phyloP scores from a whole-genome alignment of 1,140 invertebrate species.

The Battus philenor region DNA sequence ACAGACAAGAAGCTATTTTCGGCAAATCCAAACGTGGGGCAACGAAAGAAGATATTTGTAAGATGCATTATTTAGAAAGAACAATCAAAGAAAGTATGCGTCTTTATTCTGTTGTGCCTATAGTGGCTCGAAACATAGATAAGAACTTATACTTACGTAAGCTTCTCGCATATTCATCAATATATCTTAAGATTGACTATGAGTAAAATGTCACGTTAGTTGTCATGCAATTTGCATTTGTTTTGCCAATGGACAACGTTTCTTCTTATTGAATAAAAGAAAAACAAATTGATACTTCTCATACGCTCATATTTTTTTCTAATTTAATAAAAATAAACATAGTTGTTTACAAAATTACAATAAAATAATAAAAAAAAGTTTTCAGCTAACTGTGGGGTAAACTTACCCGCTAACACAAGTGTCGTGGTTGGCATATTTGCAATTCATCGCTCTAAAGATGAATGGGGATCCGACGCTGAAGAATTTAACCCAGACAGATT shows the following conservation, averaged over 20 bases:
- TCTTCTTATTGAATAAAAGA: too few species aligned
- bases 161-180: neutral
- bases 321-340: too few species aligned
- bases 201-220: neutral
- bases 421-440: slow-evolving; percentile 43
- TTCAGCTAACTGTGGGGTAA: slow-evolving; percentile 35
- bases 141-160: slow-evolving; percentile 47
- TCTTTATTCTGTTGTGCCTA: slow-evolving; percentile 52
- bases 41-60: slow-evolving; percentile 43
- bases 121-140: slow-evolving; percentile 49
- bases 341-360: too few species aligned
- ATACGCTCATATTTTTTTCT: too few species aligned
- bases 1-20: slow-evolving; percentile 46
- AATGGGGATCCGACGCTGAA: slow-evolving; percentile 26
- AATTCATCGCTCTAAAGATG: slow-evolving; percentile 68
- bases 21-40: slow-evolving; percentile 33
- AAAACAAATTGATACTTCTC: too few species aligned
- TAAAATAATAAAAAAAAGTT: too few species aligned
- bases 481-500: slow-evolving; percentile 83
- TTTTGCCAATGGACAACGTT: too few species aligned
- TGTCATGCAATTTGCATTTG: too few species aligned
- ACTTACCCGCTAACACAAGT: slow-evolving; percentile 42
- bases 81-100: slow-evolving; percentile 66
- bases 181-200: neutral
- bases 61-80: slow-evolving; percentile 54